Base-by-base conservation (phyloP, 2,888 invertebrate species). In the Campoplex nolae region DNA sequence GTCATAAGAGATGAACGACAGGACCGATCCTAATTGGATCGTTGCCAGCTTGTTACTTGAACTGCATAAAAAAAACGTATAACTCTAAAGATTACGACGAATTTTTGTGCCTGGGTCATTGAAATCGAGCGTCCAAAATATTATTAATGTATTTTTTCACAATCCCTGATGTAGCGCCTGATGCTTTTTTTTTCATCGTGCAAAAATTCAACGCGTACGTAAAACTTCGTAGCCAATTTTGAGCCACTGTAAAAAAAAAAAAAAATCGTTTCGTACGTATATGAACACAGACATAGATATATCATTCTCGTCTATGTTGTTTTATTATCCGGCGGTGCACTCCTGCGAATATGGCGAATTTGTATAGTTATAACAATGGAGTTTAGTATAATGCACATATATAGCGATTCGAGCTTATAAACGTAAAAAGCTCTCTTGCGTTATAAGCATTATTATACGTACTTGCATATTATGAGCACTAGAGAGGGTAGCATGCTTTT, bases 271-370 rank as follows among this genome's bases (percentile, higher is more conserved):
- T 28, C 58, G 9, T 28, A 2, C 9, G 16, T 6, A 32, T 1
- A 16, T 16, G 13, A 13, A 32, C 32, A 16, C 45, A 23, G 45
- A 32, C 45, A 13, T 70, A n/a, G 23, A 51, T 56, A 75, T 75
- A 23, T 18, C 42, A 51, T 62, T 76, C 48, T 76, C 62, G 23
- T 51, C 76, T 62, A n/a, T 51, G n/a, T 35, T 38, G 38, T 77
- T 77, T 77, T 77, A 77, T 67, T 54, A 51, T 68, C 65, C 79
- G 77, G 74, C 65, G 51, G 67, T 76, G 28, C 65, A 56, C 45
- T 58, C 62, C 67, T 74, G 58, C 16, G 73, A 56, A 74, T 78
- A 62, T 78, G 82, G 42, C 42, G 48, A 76, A 77, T 77, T 77
- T 77, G 23, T 67, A 67, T 51, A 67, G 28, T 38, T 65, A 18